These are phyloP conservation scores for Euglossa dilemma DNA, from an alignment of 1,140 invertebrate genomes.

Conservation along the genomic window DNA sequence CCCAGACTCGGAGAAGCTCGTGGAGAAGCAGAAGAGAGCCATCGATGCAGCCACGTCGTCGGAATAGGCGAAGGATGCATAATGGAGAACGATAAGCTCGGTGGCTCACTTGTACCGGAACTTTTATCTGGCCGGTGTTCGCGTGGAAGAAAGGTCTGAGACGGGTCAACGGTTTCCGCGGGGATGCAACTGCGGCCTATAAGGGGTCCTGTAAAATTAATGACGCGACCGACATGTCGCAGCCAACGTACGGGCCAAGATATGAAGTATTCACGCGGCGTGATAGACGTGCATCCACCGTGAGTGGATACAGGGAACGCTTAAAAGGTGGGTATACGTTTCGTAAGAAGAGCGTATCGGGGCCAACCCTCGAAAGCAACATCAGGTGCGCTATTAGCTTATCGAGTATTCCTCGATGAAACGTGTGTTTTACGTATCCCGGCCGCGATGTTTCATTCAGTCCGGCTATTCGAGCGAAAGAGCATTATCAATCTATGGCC, in stretches of 20 bases:
- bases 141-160: conserved; percentile 29
- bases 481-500: conserved; percentile 51
- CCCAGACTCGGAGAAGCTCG: no score
- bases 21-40: neutral
- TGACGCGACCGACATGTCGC: conserved; percentile 43
- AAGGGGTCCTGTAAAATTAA: conserved; percentile 65
- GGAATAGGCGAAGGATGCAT: conserved; percentile 1
- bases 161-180: conserved; percentile 36
- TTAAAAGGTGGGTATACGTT: conserved; percentile 60
- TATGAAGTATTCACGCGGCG: conserved; percentile 60
- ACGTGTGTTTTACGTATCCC: neutral
- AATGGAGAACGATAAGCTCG: conserved; percentile 9
- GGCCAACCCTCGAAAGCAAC: conserved; percentile 48
- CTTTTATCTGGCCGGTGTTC: conserved; percentile 35
- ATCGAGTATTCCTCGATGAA: conserved; percentile 52
- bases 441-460: conserved; percentile 32
- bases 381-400: conserved; percentile 60
- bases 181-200: conserved; percentile 41
- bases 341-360: conserved; percentile 50
- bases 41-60: neutral
- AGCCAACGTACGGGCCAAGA: conserved; percentile 37
- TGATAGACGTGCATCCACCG: conserved; percentile 61
- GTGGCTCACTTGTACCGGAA: neutral
- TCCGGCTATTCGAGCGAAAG: neutral
- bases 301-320: conserved; percentile 49